Percentiles rank a stretch among this genome's conserved stretches.
These are phyloP conservation scores for Enteromius anoplus DNA, from an alignment of 2,797 vertebrate species.

Conservation along the genomic window DNA sequence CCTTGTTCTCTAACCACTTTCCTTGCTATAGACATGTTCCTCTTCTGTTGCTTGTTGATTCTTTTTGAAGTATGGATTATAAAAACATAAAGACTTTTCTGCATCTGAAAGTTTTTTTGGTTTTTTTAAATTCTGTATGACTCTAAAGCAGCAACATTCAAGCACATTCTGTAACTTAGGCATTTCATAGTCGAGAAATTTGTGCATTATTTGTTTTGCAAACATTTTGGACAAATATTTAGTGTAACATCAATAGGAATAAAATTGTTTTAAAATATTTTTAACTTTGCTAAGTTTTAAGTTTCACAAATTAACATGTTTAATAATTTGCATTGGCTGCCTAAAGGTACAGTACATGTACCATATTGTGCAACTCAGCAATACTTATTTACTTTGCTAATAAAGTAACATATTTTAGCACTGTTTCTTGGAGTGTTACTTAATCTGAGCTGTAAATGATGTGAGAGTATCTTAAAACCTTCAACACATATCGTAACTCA, in stretches of 20 bases:
- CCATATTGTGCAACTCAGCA: neutral
- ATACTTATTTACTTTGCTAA: neutral
- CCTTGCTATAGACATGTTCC: neutral
- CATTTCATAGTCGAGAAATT: neutral
- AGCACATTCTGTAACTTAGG: neutral
- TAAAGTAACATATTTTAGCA: constrained; percentile 17
- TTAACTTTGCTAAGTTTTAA: neutral
- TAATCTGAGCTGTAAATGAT: neutral
- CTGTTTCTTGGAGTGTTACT: neutral
- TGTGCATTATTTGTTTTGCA: neutral
- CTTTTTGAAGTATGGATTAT: neutral
- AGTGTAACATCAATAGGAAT: neutral
- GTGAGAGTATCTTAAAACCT: neutral
- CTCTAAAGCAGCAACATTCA: neutral
- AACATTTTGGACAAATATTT: constrained; percentile 3
- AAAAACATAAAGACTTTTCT: neutral
- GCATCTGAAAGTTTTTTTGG: neutral
- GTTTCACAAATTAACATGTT: neutral
- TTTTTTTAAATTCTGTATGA: neutral
- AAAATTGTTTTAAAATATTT: neutral
- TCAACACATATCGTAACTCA: neutral
- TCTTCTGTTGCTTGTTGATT: constrained; percentile 4
- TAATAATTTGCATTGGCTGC: constrained; percentile 8
- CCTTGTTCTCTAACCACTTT: neutral
- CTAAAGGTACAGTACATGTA: neutral